Evolutionary conservation across 2,797 vertebrate genomes (phyloP).

Genomic region (Gila robusta): DNA sequence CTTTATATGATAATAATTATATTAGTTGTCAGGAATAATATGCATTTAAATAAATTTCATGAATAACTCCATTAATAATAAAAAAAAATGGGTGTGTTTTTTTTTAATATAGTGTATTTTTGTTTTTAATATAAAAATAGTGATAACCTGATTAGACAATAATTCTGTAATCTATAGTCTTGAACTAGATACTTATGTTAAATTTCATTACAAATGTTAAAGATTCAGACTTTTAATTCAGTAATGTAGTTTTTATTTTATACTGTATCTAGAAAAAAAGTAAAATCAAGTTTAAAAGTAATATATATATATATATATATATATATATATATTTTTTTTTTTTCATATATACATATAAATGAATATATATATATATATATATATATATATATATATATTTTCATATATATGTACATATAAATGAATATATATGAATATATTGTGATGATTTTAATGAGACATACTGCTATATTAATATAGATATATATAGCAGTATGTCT

Average conservation of each 20-base stretch:
- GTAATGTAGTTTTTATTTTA: not conserved
- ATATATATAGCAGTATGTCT: not conserved
- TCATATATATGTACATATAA: no score
- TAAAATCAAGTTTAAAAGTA: not conserved
- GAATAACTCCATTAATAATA: not conserved
- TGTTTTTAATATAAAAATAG: not conserved
- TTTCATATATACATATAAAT: no score
- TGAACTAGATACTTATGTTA: not conserved
- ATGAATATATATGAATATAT: no score
- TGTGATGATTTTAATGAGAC: no score
- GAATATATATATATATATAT: no score
- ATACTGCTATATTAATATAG: no score
- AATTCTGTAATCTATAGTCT: not conserved
- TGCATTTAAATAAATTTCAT: not conserved
- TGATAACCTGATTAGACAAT: not conserved
- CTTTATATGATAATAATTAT: not conserved
- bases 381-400: no score
- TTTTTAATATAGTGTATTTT: not conserved
- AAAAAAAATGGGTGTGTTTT: no score
- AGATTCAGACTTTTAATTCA: not conserved
- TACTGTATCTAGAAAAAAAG: no score
- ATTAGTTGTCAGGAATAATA: not conserved
- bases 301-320: no score
- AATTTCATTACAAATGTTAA: not conserved
- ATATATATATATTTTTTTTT: no score